These are phyloP conservation scores for Mionectes olivaceus DNA, from an alignment of 2,797 vertebrate species.

Conservation along the genomic window DNA sequence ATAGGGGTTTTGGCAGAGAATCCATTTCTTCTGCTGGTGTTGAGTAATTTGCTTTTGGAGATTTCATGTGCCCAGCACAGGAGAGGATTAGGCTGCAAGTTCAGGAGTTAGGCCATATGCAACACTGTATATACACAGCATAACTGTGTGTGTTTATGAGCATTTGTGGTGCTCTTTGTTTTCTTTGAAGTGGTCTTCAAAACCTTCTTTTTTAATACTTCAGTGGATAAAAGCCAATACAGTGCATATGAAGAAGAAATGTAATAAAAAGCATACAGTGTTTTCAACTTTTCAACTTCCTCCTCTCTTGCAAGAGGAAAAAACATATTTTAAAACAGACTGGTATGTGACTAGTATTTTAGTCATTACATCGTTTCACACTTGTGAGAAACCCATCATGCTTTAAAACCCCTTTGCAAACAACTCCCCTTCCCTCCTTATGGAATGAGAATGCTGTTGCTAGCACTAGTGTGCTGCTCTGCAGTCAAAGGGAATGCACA, in stretches of 20 bases:
- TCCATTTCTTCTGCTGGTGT: not conserved
- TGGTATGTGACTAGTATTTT: not conserved
- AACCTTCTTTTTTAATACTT: not conserved
- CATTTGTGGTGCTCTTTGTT: not conserved
- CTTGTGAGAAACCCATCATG: not conserved
- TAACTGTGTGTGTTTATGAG: not conserved
- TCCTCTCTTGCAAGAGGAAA: not conserved
- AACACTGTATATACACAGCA: not conserved
- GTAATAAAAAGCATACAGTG: not conserved
- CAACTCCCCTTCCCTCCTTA: not conserved
- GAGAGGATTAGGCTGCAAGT: not conserved
- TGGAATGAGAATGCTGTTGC: not conserved
- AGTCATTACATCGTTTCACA: not conserved
- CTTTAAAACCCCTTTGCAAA: not conserved
- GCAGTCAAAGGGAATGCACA: not conserved
- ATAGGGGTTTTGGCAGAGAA: fast-evolving
- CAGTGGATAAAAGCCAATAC: not conserved
- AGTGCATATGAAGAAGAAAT: not conserved
- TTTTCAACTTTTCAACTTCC: not conserved
- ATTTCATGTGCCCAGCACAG: not conserved
- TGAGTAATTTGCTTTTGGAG: not conserved
- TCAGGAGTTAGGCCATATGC: not conserved
- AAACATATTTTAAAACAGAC: not conserved
- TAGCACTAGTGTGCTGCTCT: not conserved
- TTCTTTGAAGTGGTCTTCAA: not conserved